These are phyloP conservation scores for Parauchenoglanis ngamensis DNA, from an alignment of 2,797 vertebrate genomes.

Conservation along the genomic window DNA sequence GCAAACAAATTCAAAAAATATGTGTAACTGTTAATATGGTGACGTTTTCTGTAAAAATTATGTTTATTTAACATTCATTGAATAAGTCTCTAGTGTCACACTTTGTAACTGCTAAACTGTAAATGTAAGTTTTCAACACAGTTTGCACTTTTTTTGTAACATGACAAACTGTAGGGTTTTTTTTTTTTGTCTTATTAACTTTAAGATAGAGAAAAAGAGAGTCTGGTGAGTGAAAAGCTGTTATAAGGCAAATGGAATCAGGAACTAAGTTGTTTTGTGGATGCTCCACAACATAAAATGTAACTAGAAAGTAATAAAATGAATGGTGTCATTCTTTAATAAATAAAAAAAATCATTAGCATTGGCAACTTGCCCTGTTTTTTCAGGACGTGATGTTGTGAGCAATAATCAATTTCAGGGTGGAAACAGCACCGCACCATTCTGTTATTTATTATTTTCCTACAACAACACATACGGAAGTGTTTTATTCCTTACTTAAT, in stretches of 20 bases:
- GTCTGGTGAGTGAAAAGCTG: neutral
- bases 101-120: neutral
- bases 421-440: neutral
- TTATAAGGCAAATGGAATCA: neutral
- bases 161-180: too few species aligned
- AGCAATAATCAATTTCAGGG: neutral
- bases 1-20: neutral
- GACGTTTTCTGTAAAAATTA: neutral
- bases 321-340: neutral
- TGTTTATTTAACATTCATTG: neutral
- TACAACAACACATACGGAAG: neutral
- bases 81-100: neutral
- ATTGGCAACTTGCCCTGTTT: neutral
- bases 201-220: neutral
- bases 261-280: neutral
- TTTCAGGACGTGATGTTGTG: neutral
- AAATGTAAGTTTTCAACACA: neutral
- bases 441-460: neutral
- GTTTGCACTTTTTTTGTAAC: neutral
- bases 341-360: neutral
- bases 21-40: neutral
- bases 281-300: neutral
- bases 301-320: neutral
- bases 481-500: neutral
- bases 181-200: neutral